A percentile compares a stretch with the other conserved stretches of the same genome.
Evolutionary conservation across 2,888 invertebrate species (phyloP).

Genomic region (Chironomus riparius): DNA sequence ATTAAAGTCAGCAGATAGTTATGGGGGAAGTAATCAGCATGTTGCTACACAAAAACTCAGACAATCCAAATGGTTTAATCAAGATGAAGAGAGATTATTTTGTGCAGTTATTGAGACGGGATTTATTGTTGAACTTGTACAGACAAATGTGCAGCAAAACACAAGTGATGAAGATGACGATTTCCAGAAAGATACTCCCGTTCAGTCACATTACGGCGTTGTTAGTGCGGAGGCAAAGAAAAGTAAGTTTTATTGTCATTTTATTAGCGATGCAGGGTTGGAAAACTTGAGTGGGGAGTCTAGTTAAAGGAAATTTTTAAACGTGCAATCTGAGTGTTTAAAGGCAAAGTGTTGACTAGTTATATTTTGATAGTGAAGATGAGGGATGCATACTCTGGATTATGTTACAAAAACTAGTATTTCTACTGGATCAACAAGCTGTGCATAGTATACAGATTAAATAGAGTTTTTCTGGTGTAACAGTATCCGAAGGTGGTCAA

Average conservation of each 20-base stretch:
- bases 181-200: conserved; percentile 26
- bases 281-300: too few species aligned
- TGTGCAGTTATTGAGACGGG: conserved; percentile 64
- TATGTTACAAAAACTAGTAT: too few species aligned
- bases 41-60: conserved; percentile 62
- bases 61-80: conserved; percentile 66
- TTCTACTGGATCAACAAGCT: too few species aligned
- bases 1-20: neutral
- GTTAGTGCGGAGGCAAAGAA: conserved; percentile 63
- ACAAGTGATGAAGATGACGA: conserved; percentile 32
- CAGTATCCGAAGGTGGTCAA: too few species aligned
- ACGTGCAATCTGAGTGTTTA: too few species aligned
- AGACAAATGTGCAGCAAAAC: conserved; percentile 36
- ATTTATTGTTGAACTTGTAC: conserved; percentile 55
- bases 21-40: conserved; percentile 32
- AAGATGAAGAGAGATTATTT: conserved; percentile 59
- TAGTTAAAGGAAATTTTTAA: too few species aligned
- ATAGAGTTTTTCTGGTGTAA: too few species aligned
- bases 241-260: conserved; percentile 45
- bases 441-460: too few species aligned
- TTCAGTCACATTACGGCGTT: conserved; percentile 51
- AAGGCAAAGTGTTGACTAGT: too few species aligned
- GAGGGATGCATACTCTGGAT: too few species aligned
- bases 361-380: too few species aligned
- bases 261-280: too few species aligned